Evolutionary conservation across 2,797 vertebrate species (phyloP).

Genomic region (Scolopax bukidnonensis): DNA sequence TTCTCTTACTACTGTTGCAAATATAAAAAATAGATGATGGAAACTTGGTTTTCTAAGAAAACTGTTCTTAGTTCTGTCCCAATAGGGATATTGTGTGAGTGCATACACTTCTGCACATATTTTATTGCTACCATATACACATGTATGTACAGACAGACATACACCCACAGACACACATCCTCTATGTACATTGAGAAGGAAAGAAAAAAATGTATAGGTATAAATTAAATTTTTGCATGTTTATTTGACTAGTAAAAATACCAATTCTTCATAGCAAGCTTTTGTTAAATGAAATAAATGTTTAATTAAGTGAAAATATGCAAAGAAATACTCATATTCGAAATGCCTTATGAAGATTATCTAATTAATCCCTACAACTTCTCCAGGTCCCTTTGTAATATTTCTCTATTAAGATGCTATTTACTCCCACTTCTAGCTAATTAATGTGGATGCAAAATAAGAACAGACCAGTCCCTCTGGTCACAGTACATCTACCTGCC

Average conservation of each 20-base stretch:
- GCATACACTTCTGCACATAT: background rate
- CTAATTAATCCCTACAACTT: slow-evolving; percentile 42
- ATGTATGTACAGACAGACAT: background rate
- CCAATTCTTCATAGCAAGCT: background rate
- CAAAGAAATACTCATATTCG: background rate
- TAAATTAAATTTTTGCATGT: background rate
- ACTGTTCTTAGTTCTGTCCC: background rate
- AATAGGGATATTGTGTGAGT: background rate
- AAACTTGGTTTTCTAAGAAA: background rate
- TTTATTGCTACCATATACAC: background rate
- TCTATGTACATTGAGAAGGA: background rate
- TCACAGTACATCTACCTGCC: slow-evolving; percentile 20
- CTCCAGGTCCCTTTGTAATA: slow-evolving; percentile 34
- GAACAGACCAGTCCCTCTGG: background rate
- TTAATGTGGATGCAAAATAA: slow-evolving; percentile 10
- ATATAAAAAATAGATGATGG: background rate
- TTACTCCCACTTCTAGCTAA: slow-evolving; percentile 38
- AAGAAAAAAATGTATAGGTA: background rate
- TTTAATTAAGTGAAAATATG: slow-evolving; percentile 20
- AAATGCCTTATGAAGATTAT: slow-evolving; percentile 19
- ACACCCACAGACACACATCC: background rate
- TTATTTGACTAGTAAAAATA: background rate
- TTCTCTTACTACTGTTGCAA: background rate
- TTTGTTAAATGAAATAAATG: background rate
- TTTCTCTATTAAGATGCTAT: slow-evolving; percentile 41